Evolutionary conservation across 2,113 vertebrate genomes (phyloP).

Genomic region (Lanius collurio): DNA sequence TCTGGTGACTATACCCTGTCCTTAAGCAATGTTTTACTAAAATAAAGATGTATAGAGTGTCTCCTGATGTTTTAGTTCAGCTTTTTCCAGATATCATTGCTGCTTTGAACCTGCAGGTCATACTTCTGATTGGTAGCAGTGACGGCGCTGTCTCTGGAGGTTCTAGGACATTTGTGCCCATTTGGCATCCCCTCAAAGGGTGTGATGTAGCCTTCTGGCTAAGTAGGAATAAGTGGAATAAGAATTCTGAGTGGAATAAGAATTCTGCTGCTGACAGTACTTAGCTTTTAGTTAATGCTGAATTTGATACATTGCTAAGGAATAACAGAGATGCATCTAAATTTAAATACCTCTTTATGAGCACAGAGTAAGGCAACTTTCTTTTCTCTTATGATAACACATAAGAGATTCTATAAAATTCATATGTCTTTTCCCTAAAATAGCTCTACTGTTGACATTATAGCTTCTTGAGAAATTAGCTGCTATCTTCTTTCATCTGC

Average conservation of each 20-base stretch:
- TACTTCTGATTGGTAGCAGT: neutral
- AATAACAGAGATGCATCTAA: neutral
- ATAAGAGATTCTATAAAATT: neutral
- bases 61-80: neutral
- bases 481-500: conserved; percentile 37
- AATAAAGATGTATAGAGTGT: neutral
- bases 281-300: neutral
- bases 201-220: neutral
- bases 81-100: neutral
- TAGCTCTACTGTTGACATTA: neutral
- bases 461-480: neutral
- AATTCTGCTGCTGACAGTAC: neutral
- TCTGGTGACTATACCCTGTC: neutral
- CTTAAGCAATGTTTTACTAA: neutral
- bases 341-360: neutral
- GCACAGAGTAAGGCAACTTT: neutral
- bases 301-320: neutral
- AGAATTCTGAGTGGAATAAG: neutral
- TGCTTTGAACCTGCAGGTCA: neutral
- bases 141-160: neutral
- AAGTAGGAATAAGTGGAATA: neutral
- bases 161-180: neutral
- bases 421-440: neutral
- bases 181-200: neutral
- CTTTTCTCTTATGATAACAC: neutral